Evolutionary conservation across 2,888 invertebrate genomes (phyloP), one percentile per base, ranked within the genome.

Genomic region (Nematopogon swammerdamellus): DNA sequence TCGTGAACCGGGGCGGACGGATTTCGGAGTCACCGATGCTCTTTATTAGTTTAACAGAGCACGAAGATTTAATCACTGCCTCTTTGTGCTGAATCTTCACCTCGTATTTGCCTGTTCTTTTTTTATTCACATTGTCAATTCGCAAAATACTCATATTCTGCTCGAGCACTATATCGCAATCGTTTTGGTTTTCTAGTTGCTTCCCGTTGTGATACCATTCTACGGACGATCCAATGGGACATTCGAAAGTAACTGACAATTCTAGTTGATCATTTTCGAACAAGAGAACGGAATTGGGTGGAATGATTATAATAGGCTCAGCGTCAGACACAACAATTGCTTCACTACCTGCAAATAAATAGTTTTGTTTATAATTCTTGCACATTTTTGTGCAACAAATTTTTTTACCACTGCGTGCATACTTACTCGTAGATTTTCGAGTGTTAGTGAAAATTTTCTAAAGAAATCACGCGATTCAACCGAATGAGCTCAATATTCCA

Each of bases 91-190:
- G 83, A n/a, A 92, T 87, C 19, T 88, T 80, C 14, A 94, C 87
- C 80, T 95, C 94, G 68, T 95, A 96, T 69, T 92, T 93, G 20
- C 96, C 96, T 52, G 85, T 83, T 63, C 91, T 89, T 61, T 88
- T 88, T 64, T 87, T 88, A 44, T 85, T 84, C 58, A 85, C 82
- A 55, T 89, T 85, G 36, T 81, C 73, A 52, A 94, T 84, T 56
- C 70, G 82, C 19, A 93, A 71, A 44, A 72, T 82, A 0, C 90
- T 88, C 53, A 76, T 83, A 45, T 81, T 85, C 52, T 86, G 83
- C 54, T 83, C 81, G 18, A 77, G 80, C 5, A 72, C 70, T 48
- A 91, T 84, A 36, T 72, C 65, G 52, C 83, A 84, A 55, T 87
- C 84, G 47, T 86, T 82, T 57, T 80, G 82, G 45, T 84, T 76